These are phyloP conservation scores for Otis tarda DNA, from an alignment of 2,113 vertebrate species.

Conservation along the genomic window DNA sequence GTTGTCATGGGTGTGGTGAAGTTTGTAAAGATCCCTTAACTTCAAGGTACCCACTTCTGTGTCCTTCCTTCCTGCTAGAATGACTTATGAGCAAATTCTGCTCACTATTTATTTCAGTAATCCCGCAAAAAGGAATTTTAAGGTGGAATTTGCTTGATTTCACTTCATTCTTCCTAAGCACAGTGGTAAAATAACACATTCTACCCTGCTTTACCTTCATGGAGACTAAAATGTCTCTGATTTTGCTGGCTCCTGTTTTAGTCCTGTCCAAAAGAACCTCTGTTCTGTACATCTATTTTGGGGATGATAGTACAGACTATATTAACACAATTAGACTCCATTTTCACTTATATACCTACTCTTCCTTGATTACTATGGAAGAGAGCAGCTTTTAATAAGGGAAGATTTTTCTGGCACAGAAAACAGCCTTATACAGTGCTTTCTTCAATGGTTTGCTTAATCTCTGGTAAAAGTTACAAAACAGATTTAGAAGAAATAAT, in stretches of 20 bases:
- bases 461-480: background rate
- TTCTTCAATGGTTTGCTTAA: background rate
- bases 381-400: background rate
- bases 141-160: background rate
- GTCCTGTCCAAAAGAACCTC: background rate
- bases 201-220: background rate
- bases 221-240: background rate
- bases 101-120: background rate
- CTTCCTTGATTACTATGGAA: background rate
- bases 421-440: background rate
- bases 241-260: background rate
- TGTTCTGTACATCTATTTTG: background rate
- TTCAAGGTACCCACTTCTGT: background rate
- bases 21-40: background rate
- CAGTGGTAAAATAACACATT: background rate
- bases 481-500: background rate
- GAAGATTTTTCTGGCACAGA: background rate
- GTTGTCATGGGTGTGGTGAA: fast-evolving
- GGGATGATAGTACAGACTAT: background rate
- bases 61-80: background rate
- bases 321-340: background rate
- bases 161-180: background rate
- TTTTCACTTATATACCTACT: background rate
- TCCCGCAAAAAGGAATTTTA: background rate
- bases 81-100: background rate